Percentiles rank a stretch among this genome's conserved stretches.
Conservation (phyloP, 2,113 vertebrate genomes). For the Vulpes ferrilata region DNA sequence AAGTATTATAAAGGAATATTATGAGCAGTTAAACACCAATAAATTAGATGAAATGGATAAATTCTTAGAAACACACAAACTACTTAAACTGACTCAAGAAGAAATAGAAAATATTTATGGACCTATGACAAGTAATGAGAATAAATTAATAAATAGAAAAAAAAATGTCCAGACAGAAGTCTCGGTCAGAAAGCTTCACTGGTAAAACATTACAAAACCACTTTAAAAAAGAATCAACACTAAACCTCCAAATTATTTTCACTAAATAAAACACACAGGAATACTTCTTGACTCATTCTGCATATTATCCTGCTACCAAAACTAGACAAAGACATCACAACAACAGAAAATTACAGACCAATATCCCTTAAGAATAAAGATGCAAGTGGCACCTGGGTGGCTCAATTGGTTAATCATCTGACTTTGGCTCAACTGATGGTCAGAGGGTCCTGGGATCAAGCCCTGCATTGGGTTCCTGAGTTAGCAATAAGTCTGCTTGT, state of each 20-base stretch:
- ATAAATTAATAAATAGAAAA: neutral
- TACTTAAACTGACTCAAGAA: neutral
- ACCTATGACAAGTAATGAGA: neutral
- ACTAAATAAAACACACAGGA: neutral
- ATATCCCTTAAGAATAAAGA: neutral
- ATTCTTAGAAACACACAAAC: neutral
- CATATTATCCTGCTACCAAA: neutral
- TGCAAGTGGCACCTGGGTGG: neutral
- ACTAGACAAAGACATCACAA: neutral
- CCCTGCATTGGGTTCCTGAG: too few species aligned
- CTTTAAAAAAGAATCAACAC: neutral
- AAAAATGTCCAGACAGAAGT: neutral
- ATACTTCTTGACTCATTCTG: neutral
- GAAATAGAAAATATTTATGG: neutral
- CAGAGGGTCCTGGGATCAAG: neutral
- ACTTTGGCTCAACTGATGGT: neutral
- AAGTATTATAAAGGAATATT: neutral
- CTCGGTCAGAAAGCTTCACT: neutral
- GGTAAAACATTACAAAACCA: neutral
- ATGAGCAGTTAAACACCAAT: neutral
- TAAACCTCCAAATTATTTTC: neutral
- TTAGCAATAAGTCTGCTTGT: too few species aligned
- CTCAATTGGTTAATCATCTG: neutral
- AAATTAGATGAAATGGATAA: neutral
- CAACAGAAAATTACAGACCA: neutral